Conservation (phyloP, 2,888 invertebrate genomes). For the Aspidapion aeneum region DNA sequence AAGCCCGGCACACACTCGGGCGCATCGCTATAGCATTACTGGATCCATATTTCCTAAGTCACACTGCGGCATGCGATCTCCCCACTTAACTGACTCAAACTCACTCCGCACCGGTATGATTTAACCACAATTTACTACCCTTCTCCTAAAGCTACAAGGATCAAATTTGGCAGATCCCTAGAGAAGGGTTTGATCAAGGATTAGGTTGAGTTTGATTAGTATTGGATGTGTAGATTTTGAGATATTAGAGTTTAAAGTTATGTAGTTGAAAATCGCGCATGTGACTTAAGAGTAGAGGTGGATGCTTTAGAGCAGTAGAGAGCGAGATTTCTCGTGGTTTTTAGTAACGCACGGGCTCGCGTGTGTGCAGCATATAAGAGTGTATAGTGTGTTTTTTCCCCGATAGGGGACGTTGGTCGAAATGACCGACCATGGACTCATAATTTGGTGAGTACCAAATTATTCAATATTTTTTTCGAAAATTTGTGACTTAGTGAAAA, state of each 20-base stretch:
- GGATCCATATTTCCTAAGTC: conserved; percentile 43
- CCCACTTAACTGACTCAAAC: conserved; percentile 38
- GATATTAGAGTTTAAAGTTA: conserved; percentile 32
- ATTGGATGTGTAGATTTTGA: conserved; percentile 20
- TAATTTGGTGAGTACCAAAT: conserved; percentile 42
- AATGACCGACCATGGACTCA: conserved; percentile 46
- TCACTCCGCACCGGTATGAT: conserved; percentile 22
- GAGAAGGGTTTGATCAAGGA: neutral
- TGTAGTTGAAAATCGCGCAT: conserved; percentile 39
- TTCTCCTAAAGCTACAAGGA: conserved; percentile 2
- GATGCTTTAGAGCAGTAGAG: conserved; percentile 36
- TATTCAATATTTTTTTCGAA: neutral
- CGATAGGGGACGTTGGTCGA: conserved; percentile 41
- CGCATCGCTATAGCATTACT: conserved; percentile 49
- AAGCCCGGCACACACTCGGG: conserved; percentile 46
- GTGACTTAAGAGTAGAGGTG: conserved; percentile 36
- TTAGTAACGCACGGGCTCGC: conserved; percentile 49
- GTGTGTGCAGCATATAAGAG: conserved; percentile 44
- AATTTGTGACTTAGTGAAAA: neutral
- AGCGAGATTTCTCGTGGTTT: conserved; percentile 39
- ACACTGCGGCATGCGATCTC: conserved; percentile 31
- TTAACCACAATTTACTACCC: conserved; percentile 25
- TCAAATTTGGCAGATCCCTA: conserved; percentile 11
- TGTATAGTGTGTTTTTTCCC: conserved; percentile 42
- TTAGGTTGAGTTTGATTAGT: conserved; percentile 23